Conservation (phyloP, 2,888 invertebrate genomes). For the Rugalucina vietnamica region DNA sequence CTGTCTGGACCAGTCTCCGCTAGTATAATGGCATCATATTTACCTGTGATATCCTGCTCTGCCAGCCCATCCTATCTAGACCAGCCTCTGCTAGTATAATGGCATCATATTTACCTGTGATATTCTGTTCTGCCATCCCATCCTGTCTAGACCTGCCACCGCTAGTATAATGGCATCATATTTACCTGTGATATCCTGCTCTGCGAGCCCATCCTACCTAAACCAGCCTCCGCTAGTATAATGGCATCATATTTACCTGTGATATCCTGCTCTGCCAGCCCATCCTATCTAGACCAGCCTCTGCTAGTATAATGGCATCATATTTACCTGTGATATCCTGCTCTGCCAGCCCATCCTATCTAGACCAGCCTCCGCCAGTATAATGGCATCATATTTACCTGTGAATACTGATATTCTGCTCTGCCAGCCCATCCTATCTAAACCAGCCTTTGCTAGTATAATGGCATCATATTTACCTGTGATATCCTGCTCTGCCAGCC, state of each 20-base stretch:
- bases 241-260: conserved; percentile 89
- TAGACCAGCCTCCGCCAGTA: conserved; percentile 95
- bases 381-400: conserved; percentile 89
- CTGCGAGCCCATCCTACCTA: conserved; percentile 94
- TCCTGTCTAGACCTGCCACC: conserved; percentile 93
- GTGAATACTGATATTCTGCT: conserved; percentile 91
- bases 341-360: conserved; percentile 94
- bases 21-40: conserved; percentile 91
- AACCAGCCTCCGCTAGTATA: conserved; percentile 94
- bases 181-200: conserved; percentile 89
- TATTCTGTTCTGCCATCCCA: conserved; percentile 94
- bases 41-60: conserved; percentile 90
- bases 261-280: conserved; percentile 93
- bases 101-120: conserved; percentile 90
- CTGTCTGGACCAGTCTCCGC: conserved; percentile 95
- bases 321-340: conserved; percentile 88
- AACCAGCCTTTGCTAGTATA: conserved; percentile 94
- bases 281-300: conserved; percentile 95
- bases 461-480: conserved; percentile 89
- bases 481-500: conserved; percentile 93
- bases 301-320: conserved; percentile 93
- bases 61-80: conserved; percentile 93
- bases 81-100: conserved; percentile 96
- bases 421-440: conserved; percentile 94
- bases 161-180: conserved; percentile 94